These are phyloP conservation scores for Xiphophorus birchmanni DNA, from an alignment of 2,797 vertebrate species.

Conservation along the genomic window DNA sequence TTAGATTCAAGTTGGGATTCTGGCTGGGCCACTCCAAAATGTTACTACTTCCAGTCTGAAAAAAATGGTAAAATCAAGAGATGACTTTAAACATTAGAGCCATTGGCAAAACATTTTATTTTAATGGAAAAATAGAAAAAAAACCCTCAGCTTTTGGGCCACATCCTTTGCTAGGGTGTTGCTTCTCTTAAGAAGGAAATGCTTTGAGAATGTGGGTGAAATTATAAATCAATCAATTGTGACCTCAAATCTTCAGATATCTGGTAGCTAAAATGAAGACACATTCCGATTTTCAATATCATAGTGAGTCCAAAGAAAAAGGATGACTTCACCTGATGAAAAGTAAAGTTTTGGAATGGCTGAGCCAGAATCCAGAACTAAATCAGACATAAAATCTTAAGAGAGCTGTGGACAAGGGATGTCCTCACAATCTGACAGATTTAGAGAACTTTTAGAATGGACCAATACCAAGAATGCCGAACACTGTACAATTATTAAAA, in stretches of 20 bases:
- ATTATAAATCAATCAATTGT: not conserved
- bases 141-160: not conserved
- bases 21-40: not conserved
- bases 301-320: not conserved
- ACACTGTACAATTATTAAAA: not conserved
- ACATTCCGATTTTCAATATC: not conserved
- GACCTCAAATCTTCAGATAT: not conserved
- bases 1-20: not conserved
- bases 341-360: not conserved
- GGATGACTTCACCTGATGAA: not conserved
- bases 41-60: not conserved
- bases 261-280: not conserved
- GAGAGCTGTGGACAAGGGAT: not conserved
- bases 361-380: not conserved
- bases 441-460: not conserved
- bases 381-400: not conserved
- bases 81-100: not conserved
- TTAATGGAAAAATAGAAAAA: not conserved
- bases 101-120: not conserved
- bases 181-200: not conserved
- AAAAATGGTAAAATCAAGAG: not conserved
- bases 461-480: not conserved
- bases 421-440: not conserved
- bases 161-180: too few relatives aligned
- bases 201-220: not conserved